A percentile compares a stretch with the other conserved stretches of the same genome.
phyloP scores from a whole-genome alignment of 2,113 vertebrate genomes.

The Aphyosemion australe region DNA sequence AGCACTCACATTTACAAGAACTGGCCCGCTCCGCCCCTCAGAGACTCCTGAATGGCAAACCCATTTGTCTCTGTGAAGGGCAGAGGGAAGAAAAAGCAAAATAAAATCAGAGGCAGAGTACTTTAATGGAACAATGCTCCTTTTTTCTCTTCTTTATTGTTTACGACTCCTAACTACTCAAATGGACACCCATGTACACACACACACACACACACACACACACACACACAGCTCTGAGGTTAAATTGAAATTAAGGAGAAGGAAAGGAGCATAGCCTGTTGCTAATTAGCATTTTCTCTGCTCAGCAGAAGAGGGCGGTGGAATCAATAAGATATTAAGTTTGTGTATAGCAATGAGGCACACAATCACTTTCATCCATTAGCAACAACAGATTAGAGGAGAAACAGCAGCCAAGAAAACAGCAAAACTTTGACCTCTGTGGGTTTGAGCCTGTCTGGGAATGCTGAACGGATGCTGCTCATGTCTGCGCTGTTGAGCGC shows the following conservation, averaged over 20 bases:
- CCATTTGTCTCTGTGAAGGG: slow-evolving; percentile 83
- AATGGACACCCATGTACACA: slow-evolving; percentile 25
- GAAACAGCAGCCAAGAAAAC: slow-evolving; percentile 54
- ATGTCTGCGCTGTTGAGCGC: not conserved
- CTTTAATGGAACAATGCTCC: slow-evolving; percentile 79
- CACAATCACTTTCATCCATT: slow-evolving; percentile 77
- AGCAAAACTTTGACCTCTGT: slow-evolving; percentile 45
- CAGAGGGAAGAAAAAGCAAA: slow-evolving; percentile 69
- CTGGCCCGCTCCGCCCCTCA: slow-evolving; percentile 60
- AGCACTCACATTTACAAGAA: slow-evolving; percentile 81
- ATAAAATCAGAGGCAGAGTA: slow-evolving; percentile 70
- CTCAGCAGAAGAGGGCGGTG: slow-evolving; percentile 87
- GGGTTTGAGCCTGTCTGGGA: slow-evolving; percentile 26
- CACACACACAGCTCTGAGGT: slow-evolving; percentile 55
- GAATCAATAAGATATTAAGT: slow-evolving; percentile 90
- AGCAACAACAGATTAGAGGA: slow-evolving; percentile 67
- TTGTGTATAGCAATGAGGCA: slow-evolving; percentile 88
- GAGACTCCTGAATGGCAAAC: slow-evolving; percentile 81
- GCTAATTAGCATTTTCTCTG: slow-evolving; percentile 91
- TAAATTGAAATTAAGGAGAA: slow-evolving; percentile 73
- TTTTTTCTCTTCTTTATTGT: slow-evolving; percentile 86
- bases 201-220: slow-evolving; percentile 18
- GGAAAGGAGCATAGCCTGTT: slow-evolving; percentile 75
- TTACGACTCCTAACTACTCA: slow-evolving; percentile 80
- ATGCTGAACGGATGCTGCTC: not conserved